Conservation (phyloP, 2,888 invertebrate species). For the Apotomis capreana region DNA sequence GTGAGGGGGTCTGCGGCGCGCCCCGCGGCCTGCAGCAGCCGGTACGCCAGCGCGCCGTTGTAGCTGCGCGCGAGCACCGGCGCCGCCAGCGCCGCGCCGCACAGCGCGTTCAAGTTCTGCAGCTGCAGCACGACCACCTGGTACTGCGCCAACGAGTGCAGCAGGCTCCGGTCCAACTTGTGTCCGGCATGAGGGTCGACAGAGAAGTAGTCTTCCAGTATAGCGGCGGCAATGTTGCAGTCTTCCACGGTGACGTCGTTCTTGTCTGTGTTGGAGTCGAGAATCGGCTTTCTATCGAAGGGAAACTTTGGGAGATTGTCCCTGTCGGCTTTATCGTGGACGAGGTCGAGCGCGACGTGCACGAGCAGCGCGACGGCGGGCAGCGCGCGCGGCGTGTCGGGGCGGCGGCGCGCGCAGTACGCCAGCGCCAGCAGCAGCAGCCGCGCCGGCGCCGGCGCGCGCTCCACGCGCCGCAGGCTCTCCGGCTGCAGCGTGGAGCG, state of each 20-base stretch:
- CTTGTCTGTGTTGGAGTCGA: constrained; percentile 12
- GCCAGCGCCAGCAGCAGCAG: constrained; percentile 53
- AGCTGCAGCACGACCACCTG: constrained; percentile 40
- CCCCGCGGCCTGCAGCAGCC: constrained; percentile 25
- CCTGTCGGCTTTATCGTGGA: constrained; percentile 43
- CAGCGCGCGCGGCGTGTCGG: constrained; percentile 43
- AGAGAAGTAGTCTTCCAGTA: constrained; percentile 32
- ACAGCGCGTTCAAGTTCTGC: constrained; percentile 38
- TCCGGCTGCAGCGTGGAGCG: constrained; percentile 42
- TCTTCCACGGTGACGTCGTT: constrained; percentile 40
- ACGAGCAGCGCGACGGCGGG: constrained; percentile 53
- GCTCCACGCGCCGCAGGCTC: constrained; percentile 44
- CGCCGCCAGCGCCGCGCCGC: constrained; percentile 36
- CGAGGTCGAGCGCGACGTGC: constrained; percentile 50
- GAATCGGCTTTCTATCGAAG: constrained; percentile 21
- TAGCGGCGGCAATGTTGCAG: constrained; percentile 42
- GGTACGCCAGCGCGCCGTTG: constrained; percentile 42
- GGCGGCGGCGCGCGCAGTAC: constrained; percentile 53
- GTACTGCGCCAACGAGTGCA: constrained; percentile 37
- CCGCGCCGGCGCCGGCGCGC: constrained; percentile 48
- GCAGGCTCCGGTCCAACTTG: constrained; percentile 17
- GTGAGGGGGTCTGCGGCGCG: not conserved
- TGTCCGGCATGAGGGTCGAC: not conserved
- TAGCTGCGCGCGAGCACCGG: constrained; percentile 35
- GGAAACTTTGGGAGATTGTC: constrained; percentile 25